Conservation (phyloP, 1,140 invertebrate species). For the Tachypleus tridentatus region DNA sequence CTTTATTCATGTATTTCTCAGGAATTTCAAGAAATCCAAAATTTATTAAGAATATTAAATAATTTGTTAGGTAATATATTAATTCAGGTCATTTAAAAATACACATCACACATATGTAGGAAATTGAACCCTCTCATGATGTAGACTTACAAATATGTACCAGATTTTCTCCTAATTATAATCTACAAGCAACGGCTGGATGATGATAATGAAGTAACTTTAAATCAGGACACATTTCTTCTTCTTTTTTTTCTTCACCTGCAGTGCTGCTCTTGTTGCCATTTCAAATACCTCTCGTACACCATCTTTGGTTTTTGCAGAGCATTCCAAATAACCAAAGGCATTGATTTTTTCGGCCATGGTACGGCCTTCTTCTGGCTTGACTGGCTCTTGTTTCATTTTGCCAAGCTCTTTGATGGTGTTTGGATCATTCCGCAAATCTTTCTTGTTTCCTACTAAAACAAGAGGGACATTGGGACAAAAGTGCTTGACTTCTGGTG, state of each 20-base stretch:
- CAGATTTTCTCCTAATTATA: too few relatives aligned
- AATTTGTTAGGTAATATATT: too few relatives aligned
- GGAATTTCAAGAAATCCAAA: too few relatives aligned
- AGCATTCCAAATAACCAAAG: conserved; percentile 43
- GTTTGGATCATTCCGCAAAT: conserved; percentile 34
- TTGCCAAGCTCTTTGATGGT: conserved; percentile 38
- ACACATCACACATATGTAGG: too few relatives aligned
- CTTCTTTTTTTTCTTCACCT: conserved; percentile 21
- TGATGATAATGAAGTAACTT: too few relatives aligned
- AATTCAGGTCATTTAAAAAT: too few relatives aligned
- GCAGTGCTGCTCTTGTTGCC: conserved; percentile 42
- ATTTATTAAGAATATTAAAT: too few relatives aligned
- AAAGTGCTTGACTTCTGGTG: conserved; percentile 92
- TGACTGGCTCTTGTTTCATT: conserved; percentile 43
- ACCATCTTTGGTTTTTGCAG: conserved; percentile 44
- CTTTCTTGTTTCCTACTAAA: conserved; percentile 92
- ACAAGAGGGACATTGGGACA: conserved; percentile 96
- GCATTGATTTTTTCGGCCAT: conserved; percentile 44
- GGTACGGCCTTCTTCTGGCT: conserved; percentile 37
- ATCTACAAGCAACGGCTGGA: too few relatives aligned
- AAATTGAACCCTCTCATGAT: too few relatives aligned
- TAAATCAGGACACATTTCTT: too few relatives aligned
- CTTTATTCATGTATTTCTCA: too few relatives aligned
- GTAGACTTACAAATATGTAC: too few relatives aligned
- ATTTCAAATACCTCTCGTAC: conserved; percentile 43